phyloP scores from a whole-genome alignment of 2,888 invertebrate genomes.

The Drosophila macrospina region DNA sequence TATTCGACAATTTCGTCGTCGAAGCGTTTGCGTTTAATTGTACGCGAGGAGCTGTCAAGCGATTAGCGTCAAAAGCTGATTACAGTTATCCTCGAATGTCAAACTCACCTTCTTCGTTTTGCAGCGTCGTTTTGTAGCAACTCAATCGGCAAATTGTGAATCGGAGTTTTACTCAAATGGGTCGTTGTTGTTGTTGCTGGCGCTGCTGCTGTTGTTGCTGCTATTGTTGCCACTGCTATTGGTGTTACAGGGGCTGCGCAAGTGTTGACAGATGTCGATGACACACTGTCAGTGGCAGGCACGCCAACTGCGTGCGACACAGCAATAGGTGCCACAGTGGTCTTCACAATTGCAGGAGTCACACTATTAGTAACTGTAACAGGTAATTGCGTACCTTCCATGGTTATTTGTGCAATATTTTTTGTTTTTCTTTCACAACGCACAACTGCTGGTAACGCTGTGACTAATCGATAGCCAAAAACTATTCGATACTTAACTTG shows the following conservation, averaged over 20 bases:
- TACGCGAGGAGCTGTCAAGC: conserved; percentile 92
- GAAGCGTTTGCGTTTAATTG: conserved; percentile 97
- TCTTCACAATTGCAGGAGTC: conserved; percentile 10
- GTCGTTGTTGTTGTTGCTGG: conserved; percentile 30
- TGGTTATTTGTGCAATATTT: conserved; percentile 29
- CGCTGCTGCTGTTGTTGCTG: conserved; percentile 14
- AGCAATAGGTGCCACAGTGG: conserved; percentile 24
- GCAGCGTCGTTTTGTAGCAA: conserved; percentile 81
- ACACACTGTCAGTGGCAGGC: conserved; percentile 56
- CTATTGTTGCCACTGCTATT: conserved; percentile 30
- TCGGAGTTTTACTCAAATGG: conserved; percentile 51
- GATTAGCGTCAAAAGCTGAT: conserved; percentile 2
- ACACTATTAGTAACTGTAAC: conserved; percentile 25
- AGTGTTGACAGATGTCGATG: conserved; percentile 61
- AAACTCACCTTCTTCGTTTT: conserved; percentile 83
- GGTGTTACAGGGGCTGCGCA: conserved; percentile 47
- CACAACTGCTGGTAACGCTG: conserved; percentile 41
- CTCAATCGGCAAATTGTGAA: conserved; percentile 79
- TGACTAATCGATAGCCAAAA: conserved; percentile 43
- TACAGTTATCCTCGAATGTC: conserved; percentile 15
- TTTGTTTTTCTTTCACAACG: conserved; percentile 47
- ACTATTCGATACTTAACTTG: conserved; percentile 28
- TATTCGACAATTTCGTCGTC: conserved; percentile 99
- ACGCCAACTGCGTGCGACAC: conserved; percentile 45
- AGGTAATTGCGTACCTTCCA: conserved; percentile 47